Evolutionary conservation across 2,797 vertebrate genomes (phyloP), one percentile per base, ranked within the genome.

Genomic region (Todus mexicanus): DNA sequence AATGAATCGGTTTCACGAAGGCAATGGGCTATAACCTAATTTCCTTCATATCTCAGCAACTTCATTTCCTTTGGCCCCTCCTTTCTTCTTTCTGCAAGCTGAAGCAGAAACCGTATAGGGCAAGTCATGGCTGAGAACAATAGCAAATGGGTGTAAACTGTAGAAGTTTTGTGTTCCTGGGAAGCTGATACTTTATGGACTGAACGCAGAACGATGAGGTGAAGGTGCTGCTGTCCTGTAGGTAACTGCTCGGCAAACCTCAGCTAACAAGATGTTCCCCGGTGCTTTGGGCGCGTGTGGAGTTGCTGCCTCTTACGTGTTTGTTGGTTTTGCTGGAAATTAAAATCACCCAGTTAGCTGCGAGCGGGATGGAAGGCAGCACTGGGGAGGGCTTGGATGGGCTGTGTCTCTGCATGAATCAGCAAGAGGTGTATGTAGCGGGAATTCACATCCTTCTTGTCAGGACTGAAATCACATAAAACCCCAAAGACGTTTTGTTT

Each of bases 31-130:
- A 66, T 59, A 94, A 89, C 71, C 9, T 79, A 31, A 93, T 88
- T 92, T 92, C 84, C 85, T 90, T 92, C 71, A 9, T 84, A 81
- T 94, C 80, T 79, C 79, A 69, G 82, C 61, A 63, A 54, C 87
- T 90, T 65, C 48, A 81, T 91, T 96, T 94, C 79, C 82, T 74
- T 37, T 68, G 53, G 27, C 19, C 26, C 47, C 53, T 74, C 23
- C 69, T 86, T 40, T 21, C 50, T 74, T 10, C 77, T 74, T 63
- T 66, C 47, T 59, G 73, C 54, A 23, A 63, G 82, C 27, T 51
- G 15, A 6, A 80, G 65, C 74, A 45, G 85, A 63, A 84, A 38
- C 12, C 6, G 10, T 23, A 2, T 22, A 27, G 71, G 61, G 45
- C 66, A 60, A 26, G 48, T 5, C 14, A 15, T 33, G 38, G 27